Evolutionary conservation across 2,113 vertebrate genomes (phyloP).

Genomic region (Strigops habroptila): DNA sequence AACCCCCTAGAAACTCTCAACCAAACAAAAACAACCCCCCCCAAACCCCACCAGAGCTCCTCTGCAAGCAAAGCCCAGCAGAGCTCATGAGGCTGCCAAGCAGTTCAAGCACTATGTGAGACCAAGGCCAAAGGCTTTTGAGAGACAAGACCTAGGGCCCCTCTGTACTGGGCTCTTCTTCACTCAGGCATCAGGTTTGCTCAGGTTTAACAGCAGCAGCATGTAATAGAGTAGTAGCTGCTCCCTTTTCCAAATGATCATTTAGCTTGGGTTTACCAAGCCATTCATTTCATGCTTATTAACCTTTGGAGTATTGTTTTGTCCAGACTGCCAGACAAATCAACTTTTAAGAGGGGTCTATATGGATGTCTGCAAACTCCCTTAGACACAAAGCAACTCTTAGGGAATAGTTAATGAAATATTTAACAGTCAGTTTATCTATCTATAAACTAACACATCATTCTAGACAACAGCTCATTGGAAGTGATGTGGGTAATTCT

Average conservation of each 20-base stretch:
- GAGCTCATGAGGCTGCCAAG: background rate
- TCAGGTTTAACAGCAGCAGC: background rate
- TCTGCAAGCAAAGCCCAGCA: background rate
- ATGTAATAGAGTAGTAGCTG: background rate
- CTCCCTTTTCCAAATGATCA: slow-evolving; percentile 12
- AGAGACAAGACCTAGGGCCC: background rate
- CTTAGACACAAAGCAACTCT: slow-evolving; percentile 40
- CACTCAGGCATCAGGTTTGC: background rate
- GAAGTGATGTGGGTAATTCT: background rate
- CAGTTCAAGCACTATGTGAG: background rate
- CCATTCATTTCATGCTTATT: slow-evolving; percentile 50
- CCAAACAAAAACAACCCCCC: background rate
- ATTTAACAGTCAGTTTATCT: slow-evolving; percentile 5
- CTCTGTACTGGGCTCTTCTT: background rate
- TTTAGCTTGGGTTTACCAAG: slow-evolving; percentile 17
- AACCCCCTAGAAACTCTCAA: no score
- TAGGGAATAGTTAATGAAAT: slow-evolving; percentile 58
- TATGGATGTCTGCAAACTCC: slow-evolving; percentile 31
- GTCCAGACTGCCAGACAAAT: slow-evolving; percentile 53
- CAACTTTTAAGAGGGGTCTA: slow-evolving; percentile 25
- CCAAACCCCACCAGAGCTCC: background rate
- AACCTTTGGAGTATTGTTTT: slow-evolving; percentile 60
- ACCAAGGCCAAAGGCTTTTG: background rate
- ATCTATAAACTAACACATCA: slow-evolving; percentile 4
- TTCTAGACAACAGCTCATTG: background rate